Conservation (phyloP, 1,140 invertebrate genomes). For the Heliconius hermathena region DNA sequence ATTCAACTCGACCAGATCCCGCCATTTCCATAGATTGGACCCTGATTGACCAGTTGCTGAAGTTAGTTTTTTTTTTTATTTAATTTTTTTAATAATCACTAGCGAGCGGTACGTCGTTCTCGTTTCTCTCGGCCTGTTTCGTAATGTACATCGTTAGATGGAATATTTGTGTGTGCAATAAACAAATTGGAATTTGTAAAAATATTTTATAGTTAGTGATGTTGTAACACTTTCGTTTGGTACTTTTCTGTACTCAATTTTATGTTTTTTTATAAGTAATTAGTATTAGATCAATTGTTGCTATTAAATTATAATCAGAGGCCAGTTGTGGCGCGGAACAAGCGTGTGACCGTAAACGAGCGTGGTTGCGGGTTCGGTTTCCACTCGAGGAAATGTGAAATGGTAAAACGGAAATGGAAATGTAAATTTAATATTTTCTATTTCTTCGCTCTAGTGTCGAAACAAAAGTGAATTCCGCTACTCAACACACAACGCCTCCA, state of each 20-base stretch:
- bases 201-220: slow-evolving; percentile 13
- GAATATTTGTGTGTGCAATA: slow-evolving; percentile 2
- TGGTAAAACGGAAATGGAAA: too few relatives aligned
- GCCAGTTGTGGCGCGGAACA: too few relatives aligned
- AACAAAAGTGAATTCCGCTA: too few relatives aligned
- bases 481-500: too few relatives aligned
- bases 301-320: too few relatives aligned
- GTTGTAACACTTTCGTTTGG: not conserved
- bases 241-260: not conserved
- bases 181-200: slow-evolving; percentile 23
- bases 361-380: too few relatives aligned
- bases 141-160: slow-evolving; percentile 10
- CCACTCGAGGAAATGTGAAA: too few relatives aligned
- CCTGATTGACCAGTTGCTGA: slow-evolving; percentile 56
- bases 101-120: slow-evolving; percentile 17
- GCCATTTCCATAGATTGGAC: slow-evolving; percentile 52
- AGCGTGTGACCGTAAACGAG: too few relatives aligned
- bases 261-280: not conserved
- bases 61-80: slow-evolving; percentile 17
- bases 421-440: too few relatives aligned
- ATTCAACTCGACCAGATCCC: slow-evolving; percentile 58
- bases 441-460: too few relatives aligned
- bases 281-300: not conserved
- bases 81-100: slow-evolving; percentile 32
- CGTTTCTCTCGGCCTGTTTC: slow-evolving; percentile 7